Base-by-base conservation (phyloP, 1,140 invertebrate species). In the Camponotus vicinus region DNA sequence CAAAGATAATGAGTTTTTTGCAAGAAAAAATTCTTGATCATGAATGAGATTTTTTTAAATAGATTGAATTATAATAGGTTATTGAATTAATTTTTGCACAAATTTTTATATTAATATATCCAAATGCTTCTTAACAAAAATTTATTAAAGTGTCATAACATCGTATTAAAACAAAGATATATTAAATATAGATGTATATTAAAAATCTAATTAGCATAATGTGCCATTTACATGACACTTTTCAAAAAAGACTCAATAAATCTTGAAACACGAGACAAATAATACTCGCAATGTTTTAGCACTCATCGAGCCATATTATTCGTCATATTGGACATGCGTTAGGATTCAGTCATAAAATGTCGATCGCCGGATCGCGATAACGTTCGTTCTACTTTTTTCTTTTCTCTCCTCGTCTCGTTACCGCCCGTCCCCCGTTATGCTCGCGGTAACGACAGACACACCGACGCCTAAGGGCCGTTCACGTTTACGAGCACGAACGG, bases 381-480 rank as follows among this genome's bases (percentile, higher is more conserved):
- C 86, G 84, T 86, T 88, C 70, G 64, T 88, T 69, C 85, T 79
- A 83, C 79, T 75, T 67, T 82, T 79, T 5, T 49, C 21, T 61
- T 18, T 80, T 32, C 34, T 66, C 13, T 66, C 61, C 79, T 83
- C 79, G 79, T 83, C 69, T 83, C 89, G 87, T 91, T 90, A 90
- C 87, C 76, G 79, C 84, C 88, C 83, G 73, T 88, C 59, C 75
- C 27, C 89, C 84, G 86, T 90, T 90, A 90, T 87, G 88, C 90
- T 52, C 85, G 67, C 75, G 78, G 89, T 91, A 91, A 91, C 90
- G 90, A 89, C 87, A 83, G 90, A 90, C 89, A 89, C 73, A 77
- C 87, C 85, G 86, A 93, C 92, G 92, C 92, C 91, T 91, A 92
- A 92, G 92, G 91, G 91, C 92, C 92, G 89, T 92, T 92, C 91